Conservation (phyloP, 2,797 vertebrate species). For the Carcharodon carcharias region DNA sequence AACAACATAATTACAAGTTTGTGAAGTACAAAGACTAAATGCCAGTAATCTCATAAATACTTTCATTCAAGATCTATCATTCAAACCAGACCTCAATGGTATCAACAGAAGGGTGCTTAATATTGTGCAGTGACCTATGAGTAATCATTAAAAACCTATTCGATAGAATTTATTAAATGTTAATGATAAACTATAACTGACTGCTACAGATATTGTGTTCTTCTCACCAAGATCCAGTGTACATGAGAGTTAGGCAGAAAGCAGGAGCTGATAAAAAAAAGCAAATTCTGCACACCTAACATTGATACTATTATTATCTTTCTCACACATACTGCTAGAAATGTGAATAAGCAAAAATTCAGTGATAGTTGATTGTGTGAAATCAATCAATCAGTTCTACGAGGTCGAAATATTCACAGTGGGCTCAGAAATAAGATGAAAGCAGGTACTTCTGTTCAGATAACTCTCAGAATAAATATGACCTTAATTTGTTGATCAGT, state of each 20-base stretch:
- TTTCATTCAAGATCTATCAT: constrained; percentile 11
- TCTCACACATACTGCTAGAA: not conserved
- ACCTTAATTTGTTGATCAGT: constrained; percentile 6
- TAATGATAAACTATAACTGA: not conserved
- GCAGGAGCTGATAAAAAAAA: not conserved
- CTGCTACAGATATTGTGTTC: not conserved
- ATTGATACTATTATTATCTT: not conserved
- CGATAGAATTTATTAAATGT: not conserved
- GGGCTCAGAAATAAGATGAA: not conserved
- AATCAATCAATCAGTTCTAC: not conserved
- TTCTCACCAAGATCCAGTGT: not conserved
- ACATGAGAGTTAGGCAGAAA: not conserved
- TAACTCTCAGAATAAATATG: not conserved
- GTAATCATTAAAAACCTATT: not conserved
- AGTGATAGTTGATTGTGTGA: not conserved
- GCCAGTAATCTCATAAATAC: not conserved
- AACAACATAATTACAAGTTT: constrained; percentile 32
- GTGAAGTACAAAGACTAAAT: not conserved
- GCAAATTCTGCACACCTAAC: not conserved
- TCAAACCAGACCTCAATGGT: not conserved
- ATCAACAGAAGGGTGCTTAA: not conserved
- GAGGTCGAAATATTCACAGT: not conserved
- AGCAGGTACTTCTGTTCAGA: not conserved
- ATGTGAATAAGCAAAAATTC: not conserved
- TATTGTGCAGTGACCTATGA: not conserved